phyloP scores from a whole-genome alignment of 2,797 vertebrate species.

The Babyrousa celebensis region DNA sequence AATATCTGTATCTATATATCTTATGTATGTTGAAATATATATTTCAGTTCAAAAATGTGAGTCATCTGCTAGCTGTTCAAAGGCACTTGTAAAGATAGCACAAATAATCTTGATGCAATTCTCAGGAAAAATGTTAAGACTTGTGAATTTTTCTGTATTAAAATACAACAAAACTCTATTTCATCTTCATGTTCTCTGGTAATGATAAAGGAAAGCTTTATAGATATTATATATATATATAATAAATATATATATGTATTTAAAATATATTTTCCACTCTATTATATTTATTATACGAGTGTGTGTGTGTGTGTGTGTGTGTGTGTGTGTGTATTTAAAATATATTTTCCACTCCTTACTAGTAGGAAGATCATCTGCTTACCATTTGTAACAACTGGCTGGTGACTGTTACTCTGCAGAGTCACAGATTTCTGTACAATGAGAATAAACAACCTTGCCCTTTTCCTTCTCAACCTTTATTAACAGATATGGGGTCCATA shows the following conservation, averaged over 20 bases:
- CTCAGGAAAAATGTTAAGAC: background rate
- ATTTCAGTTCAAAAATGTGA: background rate
- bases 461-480: constrained; percentile 9
- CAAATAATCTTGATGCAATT: background rate
- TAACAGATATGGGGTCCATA: constrained; percentile 27
- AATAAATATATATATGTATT: background rate
- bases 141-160: background rate
- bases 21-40: background rate
- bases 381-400: background rate
- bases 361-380: background rate
- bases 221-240: background rate
- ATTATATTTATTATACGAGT: no score
- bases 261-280: background rate
- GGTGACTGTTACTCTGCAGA: background rate
- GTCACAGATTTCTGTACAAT: background rate
- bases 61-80: background rate
- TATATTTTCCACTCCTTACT: background rate
- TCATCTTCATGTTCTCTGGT: background rate
- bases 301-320: no score
- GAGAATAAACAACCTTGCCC: background rate
- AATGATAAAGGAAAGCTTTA: background rate
- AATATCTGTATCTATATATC: background rate
- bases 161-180: background rate
- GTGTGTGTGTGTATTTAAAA: background rate
- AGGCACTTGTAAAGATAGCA: background rate